Conservation (phyloP, 2,797 vertebrate genomes). For the Alectoris magna region DNA sequence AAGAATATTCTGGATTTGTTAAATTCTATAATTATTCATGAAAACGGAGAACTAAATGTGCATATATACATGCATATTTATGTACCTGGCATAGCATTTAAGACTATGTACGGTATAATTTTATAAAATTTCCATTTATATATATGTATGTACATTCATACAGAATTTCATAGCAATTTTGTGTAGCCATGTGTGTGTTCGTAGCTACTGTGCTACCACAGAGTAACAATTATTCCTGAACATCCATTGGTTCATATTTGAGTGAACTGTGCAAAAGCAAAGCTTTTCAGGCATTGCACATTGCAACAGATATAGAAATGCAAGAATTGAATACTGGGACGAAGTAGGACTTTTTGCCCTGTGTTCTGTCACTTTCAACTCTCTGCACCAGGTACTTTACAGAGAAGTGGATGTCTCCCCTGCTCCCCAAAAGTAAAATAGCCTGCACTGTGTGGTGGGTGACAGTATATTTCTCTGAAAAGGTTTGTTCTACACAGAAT, state of each 20-base stretch:
- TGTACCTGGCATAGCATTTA: background rate
- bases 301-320: background rate
- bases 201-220: background rate
- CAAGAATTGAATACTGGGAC: background rate
- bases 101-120: background rate
- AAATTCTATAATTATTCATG: background rate
- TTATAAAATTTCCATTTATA: background rate
- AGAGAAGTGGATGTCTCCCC: background rate
- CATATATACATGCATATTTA: background rate
- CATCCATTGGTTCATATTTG: background rate
- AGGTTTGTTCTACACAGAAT: background rate
- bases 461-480: background rate
- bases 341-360: background rate
- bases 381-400: background rate
- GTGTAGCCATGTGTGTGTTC: background rate
- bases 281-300: background rate
- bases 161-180: background rate
- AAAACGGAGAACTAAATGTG: background rate
- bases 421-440: background rate
- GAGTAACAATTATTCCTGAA: background rate
- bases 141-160: background rate
- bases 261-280: background rate
- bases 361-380: background rate
- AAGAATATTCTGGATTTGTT: background rate
- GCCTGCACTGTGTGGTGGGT: background rate